Conservation (phyloP, 2,797 vertebrate species). For the Parauchenoglanis ngamensis region DNA sequence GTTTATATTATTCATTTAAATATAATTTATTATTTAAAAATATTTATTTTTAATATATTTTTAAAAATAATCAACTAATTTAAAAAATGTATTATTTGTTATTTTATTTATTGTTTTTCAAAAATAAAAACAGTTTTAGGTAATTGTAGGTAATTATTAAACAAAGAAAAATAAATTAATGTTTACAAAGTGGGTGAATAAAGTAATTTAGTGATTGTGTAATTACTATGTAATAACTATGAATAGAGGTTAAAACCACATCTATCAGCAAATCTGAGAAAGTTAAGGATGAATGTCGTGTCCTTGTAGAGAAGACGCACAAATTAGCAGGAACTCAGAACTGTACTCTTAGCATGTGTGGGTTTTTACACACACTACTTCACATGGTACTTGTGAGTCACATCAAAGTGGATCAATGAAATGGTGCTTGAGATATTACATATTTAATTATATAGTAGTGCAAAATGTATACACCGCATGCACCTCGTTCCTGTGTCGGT, state of each 20-base stretch:
- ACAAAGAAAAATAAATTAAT: background rate
- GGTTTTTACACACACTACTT: background rate
- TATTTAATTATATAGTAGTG: background rate
- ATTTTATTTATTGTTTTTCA: background rate
- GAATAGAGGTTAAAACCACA: background rate
- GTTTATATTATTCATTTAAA: too few species aligned
- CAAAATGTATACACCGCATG: background rate
- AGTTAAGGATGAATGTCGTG: background rate
- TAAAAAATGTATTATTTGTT: too few species aligned
- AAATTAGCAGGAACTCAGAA: background rate
- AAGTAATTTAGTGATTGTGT: background rate
- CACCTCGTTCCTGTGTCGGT: too few species aligned
- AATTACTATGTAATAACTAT: conserved; percentile 12
- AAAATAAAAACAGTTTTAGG: background rate
- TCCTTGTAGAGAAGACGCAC: background rate
- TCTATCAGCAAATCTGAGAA: background rate
- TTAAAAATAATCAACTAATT: background rate
- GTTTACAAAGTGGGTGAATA: background rate
- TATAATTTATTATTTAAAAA: too few species aligned
- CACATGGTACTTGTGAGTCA: background rate
- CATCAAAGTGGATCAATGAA: background rate
- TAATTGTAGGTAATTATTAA: background rate
- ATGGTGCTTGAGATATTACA: too few species aligned
- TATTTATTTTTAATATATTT: too few species aligned
- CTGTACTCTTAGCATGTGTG: background rate